Base-by-base conservation (phyloP, 2,888 invertebrate species). In the Andrena marginata region DNA sequence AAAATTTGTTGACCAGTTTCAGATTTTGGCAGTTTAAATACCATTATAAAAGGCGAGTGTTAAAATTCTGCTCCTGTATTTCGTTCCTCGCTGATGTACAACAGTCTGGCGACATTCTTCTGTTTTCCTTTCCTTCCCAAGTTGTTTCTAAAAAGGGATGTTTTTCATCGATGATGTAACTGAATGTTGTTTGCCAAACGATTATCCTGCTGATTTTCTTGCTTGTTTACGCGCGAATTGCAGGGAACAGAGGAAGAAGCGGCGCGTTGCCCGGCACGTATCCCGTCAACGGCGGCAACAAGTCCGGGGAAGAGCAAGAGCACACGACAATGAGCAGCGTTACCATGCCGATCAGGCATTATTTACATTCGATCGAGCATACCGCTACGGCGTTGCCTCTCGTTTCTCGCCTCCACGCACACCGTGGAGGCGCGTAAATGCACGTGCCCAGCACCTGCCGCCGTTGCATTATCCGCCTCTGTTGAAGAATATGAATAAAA, bases 331-430 rank as follows among this genome's bases (percentile, higher is more conserved):
- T 60, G 60, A 54, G 42, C 68, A 63, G 59, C 56, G 79, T 70
- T 74, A 68, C 84, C 74, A 71, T 83, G 65, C 84, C 82, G 77
- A 85, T 87, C 85, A 71, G 77, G 69, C 85, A 84, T 88, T 88
- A 87, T 87, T 88, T 80, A 87, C 88, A 84, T 84, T 84, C 88
- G 88, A 88, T 88, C 80, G 84, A 88, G 88, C 88, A 85, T 78
- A 85, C 70, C 68, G 87, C 51, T 73, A 75, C 80, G 81, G 23
- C 67, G 82, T 62, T 77, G 80, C 80, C 80, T 85, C 82, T 84
- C 77, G 88, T 88, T 88, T 88, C 84, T 82, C 88, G 81, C 84
- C 75, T 87, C 77, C 80, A 83, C 88, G 88, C 88, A 81, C 85
- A 85, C 81, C 70, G 82, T 68, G 74, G 56, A 42, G 65, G 63